Percentiles rank a stretch among this genome's conserved stretches.
Evolutionary conservation across 2,797 vertebrate species (phyloP).

Genomic region (Semaprochilodus insignis): DNA sequence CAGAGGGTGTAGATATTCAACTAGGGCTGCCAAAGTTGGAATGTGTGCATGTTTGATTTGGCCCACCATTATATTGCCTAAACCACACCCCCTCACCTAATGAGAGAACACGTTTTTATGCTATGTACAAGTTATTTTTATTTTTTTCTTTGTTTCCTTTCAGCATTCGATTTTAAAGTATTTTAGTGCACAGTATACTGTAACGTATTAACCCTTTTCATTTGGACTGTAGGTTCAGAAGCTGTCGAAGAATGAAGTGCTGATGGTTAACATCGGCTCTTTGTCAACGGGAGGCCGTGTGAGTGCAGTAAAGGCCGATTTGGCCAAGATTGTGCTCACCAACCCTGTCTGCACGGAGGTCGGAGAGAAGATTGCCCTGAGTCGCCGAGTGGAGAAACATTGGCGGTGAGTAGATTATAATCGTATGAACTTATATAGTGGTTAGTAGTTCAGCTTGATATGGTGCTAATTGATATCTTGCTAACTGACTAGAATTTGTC

Average conservation of each 20-base stretch:
- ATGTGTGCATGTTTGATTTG: too few species aligned
- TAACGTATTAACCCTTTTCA: not conserved
- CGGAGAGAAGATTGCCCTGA: constrained; percentile 98
- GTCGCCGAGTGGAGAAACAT: constrained; percentile 97
- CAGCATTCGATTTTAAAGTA: too few species aligned
- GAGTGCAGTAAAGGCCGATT: constrained; percentile 96
- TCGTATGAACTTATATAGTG: too few species aligned
- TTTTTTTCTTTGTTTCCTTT: too few species aligned
- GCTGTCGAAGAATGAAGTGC: constrained; percentile 95
- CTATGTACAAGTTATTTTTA: too few species aligned
- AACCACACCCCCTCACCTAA: too few species aligned
- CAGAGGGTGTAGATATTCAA: not conserved
- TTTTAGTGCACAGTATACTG: too few species aligned
- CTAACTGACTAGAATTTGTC: too few species aligned
- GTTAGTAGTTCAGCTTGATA: not conserved
- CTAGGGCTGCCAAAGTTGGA: too few species aligned
- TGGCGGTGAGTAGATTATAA: constrained; percentile 88
- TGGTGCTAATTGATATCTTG: not conserved
- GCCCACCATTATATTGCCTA: too few species aligned
- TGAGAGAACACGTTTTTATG: too few species aligned
- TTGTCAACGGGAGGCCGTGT: constrained; percentile 96
- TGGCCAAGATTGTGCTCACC: constrained; percentile 98
- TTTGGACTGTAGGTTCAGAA: constrained; percentile 91
- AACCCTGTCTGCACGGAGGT: constrained; percentile 99
- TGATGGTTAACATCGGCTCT: constrained; percentile 99